phyloP scores from a whole-genome alignment of 2,888 invertebrate species.

The Napeogenes sylphis region DNA sequence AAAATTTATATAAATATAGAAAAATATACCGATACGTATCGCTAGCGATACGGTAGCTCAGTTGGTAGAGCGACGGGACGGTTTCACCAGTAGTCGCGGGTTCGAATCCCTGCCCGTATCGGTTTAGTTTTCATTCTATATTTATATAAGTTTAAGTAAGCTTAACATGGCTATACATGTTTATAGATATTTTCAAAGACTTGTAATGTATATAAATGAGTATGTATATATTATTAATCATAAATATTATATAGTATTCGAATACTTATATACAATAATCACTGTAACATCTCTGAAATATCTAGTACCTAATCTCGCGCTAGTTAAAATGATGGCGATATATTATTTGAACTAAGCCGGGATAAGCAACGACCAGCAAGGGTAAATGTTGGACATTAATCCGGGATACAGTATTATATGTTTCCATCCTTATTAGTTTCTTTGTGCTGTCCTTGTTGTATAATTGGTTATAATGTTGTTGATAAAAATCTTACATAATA shows the following conservation, averaged over 20 bases:
- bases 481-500: not conserved
- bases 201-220: no score
- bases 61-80: no score
- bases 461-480: no score
- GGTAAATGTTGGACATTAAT: constrained; percentile 19
- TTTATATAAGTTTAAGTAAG: no score
- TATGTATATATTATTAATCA: no score
- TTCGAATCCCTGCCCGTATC: no score
- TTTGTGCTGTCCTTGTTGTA: not conserved
- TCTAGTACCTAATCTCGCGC: not conserved
- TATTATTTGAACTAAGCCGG: constrained; percentile 15
- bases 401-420: constrained; percentile 8
- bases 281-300: not conserved
- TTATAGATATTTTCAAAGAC: no score
- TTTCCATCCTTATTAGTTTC: not conserved
- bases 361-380: constrained; percentile 11
- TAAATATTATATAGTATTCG: not conserved
- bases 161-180: no score
- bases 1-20: not conserved
- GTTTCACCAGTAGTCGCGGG: no score
- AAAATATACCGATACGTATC: no score
- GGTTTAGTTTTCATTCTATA: no score
- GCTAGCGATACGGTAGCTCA: no score
- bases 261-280: not conserved
- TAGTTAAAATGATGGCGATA: constrained; percentile 11